Base-by-base conservation (phyloP, 64 coral and sea anemone species). In the Actinia equina region DNA sequence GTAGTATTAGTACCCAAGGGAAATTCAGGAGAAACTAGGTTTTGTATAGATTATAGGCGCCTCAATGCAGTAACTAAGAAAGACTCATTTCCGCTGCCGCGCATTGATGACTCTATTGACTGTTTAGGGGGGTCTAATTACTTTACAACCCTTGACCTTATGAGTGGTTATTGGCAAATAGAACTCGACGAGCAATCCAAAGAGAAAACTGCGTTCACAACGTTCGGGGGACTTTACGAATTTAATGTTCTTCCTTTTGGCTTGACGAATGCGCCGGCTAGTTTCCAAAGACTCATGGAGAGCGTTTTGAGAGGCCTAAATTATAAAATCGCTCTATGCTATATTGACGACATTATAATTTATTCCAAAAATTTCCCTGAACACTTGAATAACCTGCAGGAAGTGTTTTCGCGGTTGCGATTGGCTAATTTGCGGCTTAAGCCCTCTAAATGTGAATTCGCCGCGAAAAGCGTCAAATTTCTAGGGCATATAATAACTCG, bases 401-500 rank as follows among this genome's bases (percentile, higher is more conserved):
- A 89, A 44, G 88, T 89, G 17, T 89, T 89, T 22, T 17, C 83
- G 7, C 56, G 88, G 0, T 43, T 89, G 1, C 18, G 88, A 25
- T 7, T 8, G 15, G 88, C 88, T 9, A 89, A 84, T 19, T 30
- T 89, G 3, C 59, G 81, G 13, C 67, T 90, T 23, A 90, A 90
- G 44, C 89, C 89, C 18, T 77, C 64, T 17, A 90, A 90, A 18
- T 90, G 89, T 79, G 25, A 76, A 5, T 89, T 89, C 55, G 88
- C 80, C 12, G 46, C 44, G 6, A 70, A 23, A 17, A 41, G 43
- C n/a, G 88, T 89, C 11, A 16, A 83, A 17, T 89, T 64, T 23
- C 54, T 89, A 3, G 86, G 86, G 6, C 86, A 88, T 16, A 57
- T 79, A 17, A 65, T 88, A 8, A 46, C 71, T 12, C 0, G n/a